Base-by-base conservation (phyloP, 2,113 vertebrate genomes). In the Gorsachius goisagi region DNA sequence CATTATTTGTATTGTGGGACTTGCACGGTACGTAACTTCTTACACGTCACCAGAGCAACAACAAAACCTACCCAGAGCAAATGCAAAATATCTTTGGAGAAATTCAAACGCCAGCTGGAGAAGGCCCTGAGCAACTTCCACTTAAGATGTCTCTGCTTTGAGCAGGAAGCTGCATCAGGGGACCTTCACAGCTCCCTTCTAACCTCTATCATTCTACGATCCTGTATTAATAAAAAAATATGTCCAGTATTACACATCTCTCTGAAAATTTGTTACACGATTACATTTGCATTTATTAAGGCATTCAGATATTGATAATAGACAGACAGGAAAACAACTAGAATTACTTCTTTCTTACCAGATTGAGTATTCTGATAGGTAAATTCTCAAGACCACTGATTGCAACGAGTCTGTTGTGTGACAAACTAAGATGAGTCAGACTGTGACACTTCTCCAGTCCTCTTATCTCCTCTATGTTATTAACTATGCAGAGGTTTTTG, bases 341-440 rank as follows among this genome's bases (percentile, higher is more conserved):
- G 28, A 30, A 85, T 15, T 1, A 3, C 12, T 35, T 30, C 1
- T 52, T 79, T 76, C 98, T 97, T 96, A 99, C 99, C 97, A 99
- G 96, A 49, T 97, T 97, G 75, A 99, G 98, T 22, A 97, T 73
- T 94, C 82, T 98, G 93, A 99, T 97, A 12, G 99, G 99, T 22
- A 99, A 88, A 8, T 91, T 53, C 32, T 95, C 89, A 85, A 99
- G 96, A 50, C 98, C 98, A 3, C 45, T 60, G 85, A 99, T 97
- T 33, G 72, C 64, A 1, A 20, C 44, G 94, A 99, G 98, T 88
- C 83, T 98, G 98, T 99, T 99, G 93, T 98, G 95, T 9, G 98
- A 98, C 97, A 99, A 66, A 59, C 98, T 99, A 35, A 99, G 98
- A 41, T 99, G 95, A 47, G 59, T 97, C 58, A 99, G 98, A 37